phyloP scores from a whole-genome alignment of 2,797 vertebrate genomes.

The Masticophis lateralis region DNA sequence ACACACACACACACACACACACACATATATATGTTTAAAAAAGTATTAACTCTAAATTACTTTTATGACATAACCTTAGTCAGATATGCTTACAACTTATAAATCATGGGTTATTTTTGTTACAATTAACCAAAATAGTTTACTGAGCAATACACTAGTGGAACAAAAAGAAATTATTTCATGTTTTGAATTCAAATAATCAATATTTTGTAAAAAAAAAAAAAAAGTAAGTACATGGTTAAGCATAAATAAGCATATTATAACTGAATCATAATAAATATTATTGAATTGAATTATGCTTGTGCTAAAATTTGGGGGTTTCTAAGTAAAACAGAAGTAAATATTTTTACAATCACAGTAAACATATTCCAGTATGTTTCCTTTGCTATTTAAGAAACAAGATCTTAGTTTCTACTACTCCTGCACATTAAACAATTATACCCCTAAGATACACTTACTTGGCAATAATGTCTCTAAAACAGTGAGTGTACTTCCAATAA shows the following conservation, averaged over 20 bases:
- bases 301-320: constrained; percentile 21
- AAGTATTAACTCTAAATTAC: background rate
- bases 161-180: background rate
- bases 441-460: background rate
- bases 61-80: constrained; percentile 24
- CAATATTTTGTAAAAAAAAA: background rate
- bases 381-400: background rate
- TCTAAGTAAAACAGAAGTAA: background rate
- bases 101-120: background rate
- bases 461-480: background rate
- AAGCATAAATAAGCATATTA: background rate
- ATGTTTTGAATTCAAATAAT: background rate
- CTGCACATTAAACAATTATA: background rate
- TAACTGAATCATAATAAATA: background rate
- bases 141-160: background rate
- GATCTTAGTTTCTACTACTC: background rate
- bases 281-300: constrained; percentile 31
- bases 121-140: background rate
- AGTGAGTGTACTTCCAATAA: background rate
- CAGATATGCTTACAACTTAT: background rate
- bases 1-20: too few relatives aligned
- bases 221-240: background rate
- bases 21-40: background rate
- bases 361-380: background rate
- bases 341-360: constrained; percentile 17